Conservation (phyloP, 2,113 vertebrate genomes). For the Trematomus loennbergii region DNA sequence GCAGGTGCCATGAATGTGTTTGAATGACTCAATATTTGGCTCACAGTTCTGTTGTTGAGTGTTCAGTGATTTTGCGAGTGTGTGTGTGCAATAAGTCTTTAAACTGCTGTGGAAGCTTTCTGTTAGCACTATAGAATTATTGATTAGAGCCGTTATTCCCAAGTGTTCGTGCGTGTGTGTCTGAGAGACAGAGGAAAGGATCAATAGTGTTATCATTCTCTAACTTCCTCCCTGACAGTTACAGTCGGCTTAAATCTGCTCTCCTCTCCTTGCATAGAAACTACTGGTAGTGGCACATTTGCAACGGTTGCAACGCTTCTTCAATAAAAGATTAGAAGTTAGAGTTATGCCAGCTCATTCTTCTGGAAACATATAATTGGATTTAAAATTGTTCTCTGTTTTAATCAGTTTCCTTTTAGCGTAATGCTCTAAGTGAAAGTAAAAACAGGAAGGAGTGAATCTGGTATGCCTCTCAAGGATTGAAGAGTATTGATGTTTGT, state of each 20-base stretch:
- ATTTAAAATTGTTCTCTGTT: too few relatives aligned
- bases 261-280: neutral
- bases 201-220: conserved; percentile 48
- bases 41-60: conserved; percentile 9
- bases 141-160: conserved; percentile 47
- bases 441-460: too few relatives aligned
- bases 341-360: too few relatives aligned
- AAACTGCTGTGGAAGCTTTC: conserved; percentile 71
- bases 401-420: too few relatives aligned
- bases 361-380: too few relatives aligned
- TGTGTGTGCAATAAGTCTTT: conserved; percentile 50
- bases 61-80: conserved; percentile 2
- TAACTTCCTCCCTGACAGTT: conserved; percentile 55
- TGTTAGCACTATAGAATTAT: conserved; percentile 66
- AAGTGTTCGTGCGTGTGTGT: conserved; percentile 20
- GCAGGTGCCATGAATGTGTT: conserved; percentile 41
- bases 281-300: too few relatives aligned
- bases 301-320: too few relatives aligned
- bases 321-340: too few relatives aligned
- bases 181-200: neutral
- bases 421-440: too few relatives aligned
- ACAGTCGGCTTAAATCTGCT: conserved; percentile 57
- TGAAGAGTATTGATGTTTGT: too few relatives aligned
- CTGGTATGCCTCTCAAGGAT: too few relatives aligned
- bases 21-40: conserved; percentile 26